Percentiles rank a stretch among this genome's conserved stretches.
phyloP scores from a whole-genome alignment of 2,113 vertebrate genomes.

The Bos javanicus region DNA sequence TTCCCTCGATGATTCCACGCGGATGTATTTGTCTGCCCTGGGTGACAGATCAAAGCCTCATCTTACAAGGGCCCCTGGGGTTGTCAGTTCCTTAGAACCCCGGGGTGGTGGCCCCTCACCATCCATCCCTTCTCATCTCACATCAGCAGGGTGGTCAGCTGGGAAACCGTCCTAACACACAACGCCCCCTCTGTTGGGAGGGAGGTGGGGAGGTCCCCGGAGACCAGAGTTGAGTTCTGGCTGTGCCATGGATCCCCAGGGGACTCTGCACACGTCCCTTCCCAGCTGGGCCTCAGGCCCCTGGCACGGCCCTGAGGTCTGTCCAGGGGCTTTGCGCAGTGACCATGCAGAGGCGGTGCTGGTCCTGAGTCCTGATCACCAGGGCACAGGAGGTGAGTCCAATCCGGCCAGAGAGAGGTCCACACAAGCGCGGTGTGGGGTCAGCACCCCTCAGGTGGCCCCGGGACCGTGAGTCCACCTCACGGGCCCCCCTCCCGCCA shows the following conservation, averaged over 20 bases:
- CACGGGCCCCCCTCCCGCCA: fast-evolving
- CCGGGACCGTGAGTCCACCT: fast-evolving
- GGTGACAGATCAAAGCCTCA: neutral
- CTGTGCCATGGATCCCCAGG: fast-evolving
- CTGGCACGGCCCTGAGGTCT: neutral
- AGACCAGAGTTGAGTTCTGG: fast-evolving
- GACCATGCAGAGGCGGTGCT: fast-evolving
- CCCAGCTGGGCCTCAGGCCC: neutral
- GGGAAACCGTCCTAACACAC: fast-evolving
- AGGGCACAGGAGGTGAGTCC: fast-evolving
- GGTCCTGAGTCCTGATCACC: fast-evolving
- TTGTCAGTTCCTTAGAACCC: fast-evolving
- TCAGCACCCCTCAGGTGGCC: fast-evolving
- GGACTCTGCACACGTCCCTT: neutral
- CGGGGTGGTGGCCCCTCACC: fast-evolving
- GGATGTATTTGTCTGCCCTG: fast-evolving
- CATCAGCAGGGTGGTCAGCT: fast-evolving
- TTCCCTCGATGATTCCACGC: fast-evolving
- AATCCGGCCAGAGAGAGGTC: fast-evolving
- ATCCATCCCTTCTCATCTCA: neutral
- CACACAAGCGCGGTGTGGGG: fast-evolving
- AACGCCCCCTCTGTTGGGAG: fast-evolving
- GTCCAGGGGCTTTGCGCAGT: no score
- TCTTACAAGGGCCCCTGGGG: neutral
- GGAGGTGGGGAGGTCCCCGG: fast-evolving